Evolutionary conservation across 2,888 invertebrate genomes (phyloP).

Genomic region (Gryllus longicercus): DNA sequence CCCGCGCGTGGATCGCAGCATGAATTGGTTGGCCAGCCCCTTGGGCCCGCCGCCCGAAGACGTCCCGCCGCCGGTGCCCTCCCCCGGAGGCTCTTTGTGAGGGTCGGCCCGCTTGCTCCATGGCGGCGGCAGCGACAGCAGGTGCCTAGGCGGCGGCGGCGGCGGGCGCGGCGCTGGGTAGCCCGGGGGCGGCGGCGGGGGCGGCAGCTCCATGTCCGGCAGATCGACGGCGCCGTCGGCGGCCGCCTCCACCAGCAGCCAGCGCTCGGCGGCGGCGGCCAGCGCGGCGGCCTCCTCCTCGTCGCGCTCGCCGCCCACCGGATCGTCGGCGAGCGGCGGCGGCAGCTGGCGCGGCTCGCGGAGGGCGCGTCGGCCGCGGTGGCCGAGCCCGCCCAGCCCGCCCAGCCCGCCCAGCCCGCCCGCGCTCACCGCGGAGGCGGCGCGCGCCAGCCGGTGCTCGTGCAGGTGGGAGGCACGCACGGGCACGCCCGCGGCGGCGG

Average conservation of each 20-base stretch:
- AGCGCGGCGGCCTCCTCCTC: slow-evolving; percentile 28
- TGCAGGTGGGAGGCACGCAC: slow-evolving; percentile 38
- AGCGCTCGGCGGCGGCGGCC: slow-evolving; percentile 33
- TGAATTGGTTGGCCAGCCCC: slow-evolving; percentile 69
- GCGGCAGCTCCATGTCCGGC: slow-evolving; percentile 29
- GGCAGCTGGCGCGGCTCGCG: slow-evolving; percentile 48
- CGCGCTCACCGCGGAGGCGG: slow-evolving; percentile 27
- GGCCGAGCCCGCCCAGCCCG: slow-evolving; percentile 24
- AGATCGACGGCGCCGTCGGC: slow-evolving; percentile 27
- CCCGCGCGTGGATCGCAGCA: slow-evolving; percentile 72
- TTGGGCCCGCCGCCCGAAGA: slow-evolving; percentile 38
- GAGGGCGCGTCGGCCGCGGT: slow-evolving; percentile 37
- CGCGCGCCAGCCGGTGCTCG: slow-evolving; percentile 41
- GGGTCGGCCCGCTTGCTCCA: slow-evolving; percentile 33
- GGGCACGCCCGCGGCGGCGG: slow-evolving; percentile 38
- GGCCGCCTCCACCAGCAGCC: slow-evolving; percentile 32
- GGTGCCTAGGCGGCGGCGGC: slow-evolving; percentile 18
- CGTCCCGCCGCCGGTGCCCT: slow-evolving; percentile 24
- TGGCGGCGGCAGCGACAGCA: slow-evolving; percentile 31
- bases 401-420: slow-evolving; percentile 28
- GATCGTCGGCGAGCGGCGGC: not conserved
- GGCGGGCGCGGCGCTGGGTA: not conserved
- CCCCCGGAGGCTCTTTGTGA: slow-evolving; percentile 11
- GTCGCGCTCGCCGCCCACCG: slow-evolving; percentile 27
- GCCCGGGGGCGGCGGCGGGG: slow-evolving; percentile 30